Evolutionary conservation across 2,113 vertebrate genomes (phyloP), one percentile per base, ranked within the genome.

Genomic region (Scophthalmus maximus): DNA sequence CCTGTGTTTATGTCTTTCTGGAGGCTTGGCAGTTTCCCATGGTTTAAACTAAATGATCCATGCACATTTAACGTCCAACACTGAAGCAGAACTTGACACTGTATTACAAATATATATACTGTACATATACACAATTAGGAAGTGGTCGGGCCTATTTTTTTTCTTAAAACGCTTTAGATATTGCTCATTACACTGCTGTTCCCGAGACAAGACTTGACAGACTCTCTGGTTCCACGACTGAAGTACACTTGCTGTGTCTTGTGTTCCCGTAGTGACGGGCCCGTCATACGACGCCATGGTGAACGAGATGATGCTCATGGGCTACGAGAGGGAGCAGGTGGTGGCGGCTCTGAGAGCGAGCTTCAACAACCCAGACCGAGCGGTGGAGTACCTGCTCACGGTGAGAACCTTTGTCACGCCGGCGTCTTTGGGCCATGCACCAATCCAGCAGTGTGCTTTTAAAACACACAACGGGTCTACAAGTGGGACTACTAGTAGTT

Each of bases 231-330:
- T 20, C 26, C 27, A 40, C 38, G 8, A n/a, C 32, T 53, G 8
- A 55, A 22, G 8, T 23, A n/a, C 15, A 3, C 3, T 50, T 47
- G 5, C 1, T 18, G 6, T 68, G 5, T 49, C 11, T 4, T 69
- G 3, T 59, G 18, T 81, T 12, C 15, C 61, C 83, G 36, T 51
- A 98, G 97, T 99, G 85, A 99, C 97, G 0, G 97, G 97, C 71
- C 94, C 97, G 60, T 97, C 96, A 1, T 98, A 99, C 17, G 97
- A 99, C 78, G 96, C 96, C 86, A 98, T 98, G 96, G 96, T 99
- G 85, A 96, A 95, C 17, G 97, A 98, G 91, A 99, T 99, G 91
- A 97, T 98, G 97, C 94, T 97, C 59, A 98, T 99, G 96, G 97
- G 96, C 29, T 99, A 98, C 23, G 96, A 97, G 86, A 92, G 95